Evolutionary conservation across 2,888 invertebrate species (phyloP), one percentile per base, ranked within the genome.

Genomic region (Nomada ferruginata): DNA sequence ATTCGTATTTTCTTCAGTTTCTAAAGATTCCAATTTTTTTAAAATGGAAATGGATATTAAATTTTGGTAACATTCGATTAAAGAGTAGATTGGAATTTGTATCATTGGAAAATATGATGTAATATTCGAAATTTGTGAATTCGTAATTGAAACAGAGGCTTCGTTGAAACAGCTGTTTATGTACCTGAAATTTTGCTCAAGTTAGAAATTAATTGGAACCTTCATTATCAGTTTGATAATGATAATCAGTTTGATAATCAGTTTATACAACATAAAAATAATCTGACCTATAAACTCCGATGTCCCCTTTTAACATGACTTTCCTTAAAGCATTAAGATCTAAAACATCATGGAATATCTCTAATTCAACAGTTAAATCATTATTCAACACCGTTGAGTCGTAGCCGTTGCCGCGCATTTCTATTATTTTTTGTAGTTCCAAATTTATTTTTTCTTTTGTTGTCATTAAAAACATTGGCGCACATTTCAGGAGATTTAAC

Each of bases 321-420:
- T 92, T 93, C 66, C 90, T 89, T 47, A 91, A 83, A 29, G 92
- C 92, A 72, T 90, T 86, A 4, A 92, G 75, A 72, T 92, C 82
- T 23, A 93, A 83, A 36, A 66, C 81, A 29, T 91, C 82, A 53
- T 90, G 68, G 77, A 92, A 93, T 20, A 87, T 82, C 42, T 87
- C 79, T 9, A 93, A 63, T 87, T 93, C 93, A 15, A 70, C 84
- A 26, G 68, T 84, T 65, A 91, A 83, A 83, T 91, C 85, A 9
- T 87, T 85, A 26, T 89, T 71, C 26, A 88, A 66, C 82, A 89
- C 91, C 50, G 79, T 85, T n/a, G 57, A 36, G 57, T 89, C 84
- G 50, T 85, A 79, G 69, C 83, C 68, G 29, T 86, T 73, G 4
- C 44, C 79, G 47, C 86, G 85, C 29, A 92, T 64, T 20, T 83